These are phyloP conservation scores for Xiphorhynchus elegans DNA, from an alignment of 2,113 vertebrate species.

Conservation along the genomic window DNA sequence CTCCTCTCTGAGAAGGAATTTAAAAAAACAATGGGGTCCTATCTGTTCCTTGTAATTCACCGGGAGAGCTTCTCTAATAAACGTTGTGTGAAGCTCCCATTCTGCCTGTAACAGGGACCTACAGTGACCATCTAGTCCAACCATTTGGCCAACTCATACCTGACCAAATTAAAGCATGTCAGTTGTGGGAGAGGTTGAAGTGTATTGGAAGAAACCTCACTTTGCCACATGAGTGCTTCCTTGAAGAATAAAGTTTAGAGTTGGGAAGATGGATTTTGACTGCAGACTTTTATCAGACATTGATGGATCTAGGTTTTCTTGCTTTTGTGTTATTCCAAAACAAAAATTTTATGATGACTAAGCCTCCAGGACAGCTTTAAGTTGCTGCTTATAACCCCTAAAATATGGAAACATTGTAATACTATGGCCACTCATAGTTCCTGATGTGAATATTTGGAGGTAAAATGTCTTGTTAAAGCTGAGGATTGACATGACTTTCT, in stretches of 20 bases:
- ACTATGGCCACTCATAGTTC: background rate
- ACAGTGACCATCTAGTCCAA: background rate
- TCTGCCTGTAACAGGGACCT: background rate
- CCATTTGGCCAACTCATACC: background rate
- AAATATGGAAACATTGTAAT: background rate
- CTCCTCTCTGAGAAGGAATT: background rate
- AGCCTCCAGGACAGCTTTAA: background rate
- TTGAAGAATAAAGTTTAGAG: background rate
- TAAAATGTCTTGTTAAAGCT: background rate
- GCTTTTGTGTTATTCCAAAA: background rate
- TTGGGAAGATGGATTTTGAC: fast-evolving
- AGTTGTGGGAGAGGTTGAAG: background rate
- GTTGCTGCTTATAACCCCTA: background rate
- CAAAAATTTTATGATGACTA: background rate
- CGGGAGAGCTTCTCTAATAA: background rate
- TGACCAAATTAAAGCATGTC: background rate
- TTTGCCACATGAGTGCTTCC: background rate
- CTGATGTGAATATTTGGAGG: background rate
- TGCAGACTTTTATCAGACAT: background rate
- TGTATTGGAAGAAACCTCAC: background rate
- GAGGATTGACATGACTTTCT: background rate
- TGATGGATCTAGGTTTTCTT: background rate
- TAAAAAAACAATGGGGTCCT: background rate
- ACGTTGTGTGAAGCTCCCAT: background rate
- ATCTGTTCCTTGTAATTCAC: background rate